These are phyloP conservation scores for Liodrosophila aerea DNA, from an alignment of 2,888 invertebrate species.

Conservation along the genomic window DNA sequence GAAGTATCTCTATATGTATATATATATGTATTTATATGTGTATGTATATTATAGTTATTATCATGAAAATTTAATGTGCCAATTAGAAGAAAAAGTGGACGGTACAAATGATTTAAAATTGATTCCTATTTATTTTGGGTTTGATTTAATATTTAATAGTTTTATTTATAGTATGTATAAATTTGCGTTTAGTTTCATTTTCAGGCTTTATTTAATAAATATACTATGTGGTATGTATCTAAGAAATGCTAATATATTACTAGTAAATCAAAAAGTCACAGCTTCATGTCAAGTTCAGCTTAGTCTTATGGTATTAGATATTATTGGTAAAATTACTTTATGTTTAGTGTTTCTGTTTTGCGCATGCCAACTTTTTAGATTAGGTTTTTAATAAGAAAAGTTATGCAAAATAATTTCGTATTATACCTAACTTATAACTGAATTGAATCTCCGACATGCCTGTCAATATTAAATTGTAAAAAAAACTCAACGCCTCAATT, in stretches of 20 bases:
- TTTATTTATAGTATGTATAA: constrained; percentile 3
- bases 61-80: constrained; percentile 51
- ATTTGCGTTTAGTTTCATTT: constrained; percentile 1
- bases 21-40: constrained; percentile 7
- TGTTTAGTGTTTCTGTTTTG: constrained; percentile 1
- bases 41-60: constrained; percentile 8
- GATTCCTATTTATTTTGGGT: constrained; percentile 11
- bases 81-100: constrained; percentile 49
- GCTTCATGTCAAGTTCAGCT: constrained; percentile 30
- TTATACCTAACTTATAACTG: constrained; percentile 35
- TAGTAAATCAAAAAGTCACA: no score
- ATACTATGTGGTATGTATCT: constrained; percentile 15
- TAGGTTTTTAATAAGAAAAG: constrained; percentile 22
- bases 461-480: constrained; percentile 39
- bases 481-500: constrained; percentile 40
- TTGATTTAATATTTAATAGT: neutral
- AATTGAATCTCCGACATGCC: constrained; percentile 51
- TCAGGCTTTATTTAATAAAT: constrained; percentile 6
- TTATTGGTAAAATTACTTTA: no score
- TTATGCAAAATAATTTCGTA: constrained; percentile 18
- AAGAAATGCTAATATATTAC: constrained; percentile 14
- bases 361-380: constrained; percentile 48
- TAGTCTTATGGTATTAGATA: constrained; percentile 6
- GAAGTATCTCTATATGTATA: constrained; percentile 46
- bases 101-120: constrained; percentile 33